Evolutionary conservation across 1,140 invertebrate species (phyloP).

Genomic region (Pseudomyrmex dendroicus): DNA sequence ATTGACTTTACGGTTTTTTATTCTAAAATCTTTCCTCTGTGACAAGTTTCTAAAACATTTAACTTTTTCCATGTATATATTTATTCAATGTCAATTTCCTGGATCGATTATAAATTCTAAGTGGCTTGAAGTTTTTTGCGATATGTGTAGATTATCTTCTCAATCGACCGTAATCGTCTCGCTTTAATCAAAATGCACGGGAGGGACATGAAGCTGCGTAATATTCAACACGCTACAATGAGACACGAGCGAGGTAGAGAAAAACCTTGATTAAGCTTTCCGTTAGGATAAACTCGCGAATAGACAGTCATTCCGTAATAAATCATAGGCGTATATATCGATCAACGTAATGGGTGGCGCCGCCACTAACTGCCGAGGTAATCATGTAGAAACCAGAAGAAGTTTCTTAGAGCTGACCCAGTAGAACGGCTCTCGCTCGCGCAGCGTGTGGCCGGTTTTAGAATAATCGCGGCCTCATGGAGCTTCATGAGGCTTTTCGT

Average conservation of each 20-base stretch:
- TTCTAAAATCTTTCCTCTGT: too few relatives aligned
- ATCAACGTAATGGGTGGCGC: conserved; percentile 41
- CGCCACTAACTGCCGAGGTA: conserved; percentile 12
- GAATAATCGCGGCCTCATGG: conserved; percentile 39
- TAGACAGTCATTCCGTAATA: conserved; percentile 28
- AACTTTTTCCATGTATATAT: too few relatives aligned
- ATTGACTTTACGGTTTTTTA: too few relatives aligned
- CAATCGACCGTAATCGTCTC: background rate
- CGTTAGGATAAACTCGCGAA: conserved; percentile 25
- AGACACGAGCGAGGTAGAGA: background rate
- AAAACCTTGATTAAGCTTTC: background rate
- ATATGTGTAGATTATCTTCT: background rate
- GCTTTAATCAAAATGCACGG: background rate
- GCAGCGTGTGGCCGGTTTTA: conserved; percentile 59
- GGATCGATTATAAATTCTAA: conserved; percentile 1
- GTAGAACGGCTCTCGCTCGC: conserved; percentile 27
- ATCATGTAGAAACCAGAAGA: conserved; percentile 20
- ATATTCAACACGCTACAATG: background rate
- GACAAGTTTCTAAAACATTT: too few relatives aligned
- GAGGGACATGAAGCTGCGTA: background rate
- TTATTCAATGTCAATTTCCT: background rate
- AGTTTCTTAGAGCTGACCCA: conserved; percentile 42
- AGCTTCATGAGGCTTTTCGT: conserved; percentile 49
- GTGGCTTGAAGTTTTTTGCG: background rate
- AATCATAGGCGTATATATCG: conserved; percentile 38